Base-by-base conservation (phyloP, 2,888 invertebrate species). In the Rapana venosa region DNA sequence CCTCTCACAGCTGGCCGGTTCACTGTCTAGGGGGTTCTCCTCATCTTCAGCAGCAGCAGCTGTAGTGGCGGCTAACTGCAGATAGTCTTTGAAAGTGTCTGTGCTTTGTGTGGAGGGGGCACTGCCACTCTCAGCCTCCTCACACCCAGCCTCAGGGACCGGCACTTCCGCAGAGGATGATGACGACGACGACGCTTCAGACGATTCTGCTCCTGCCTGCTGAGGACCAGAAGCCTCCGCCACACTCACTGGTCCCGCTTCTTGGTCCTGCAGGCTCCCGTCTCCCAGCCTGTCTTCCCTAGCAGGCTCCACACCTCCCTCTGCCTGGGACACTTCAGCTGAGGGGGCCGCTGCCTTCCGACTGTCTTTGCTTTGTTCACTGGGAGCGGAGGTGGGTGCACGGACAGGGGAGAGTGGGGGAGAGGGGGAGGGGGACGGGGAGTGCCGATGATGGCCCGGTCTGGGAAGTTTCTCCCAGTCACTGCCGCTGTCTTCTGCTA, bases 391-490 rank as follows among this genome's bases (percentile, higher is more conserved):
- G 35, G 66, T 11, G 61, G 35, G 32, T 15, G 32, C 17, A 15
- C 32, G n/a, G 5, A 66, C 0, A 26, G 61, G 6, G 30, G 66
- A 20, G 26, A 32, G 20, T 15, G 74, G 22, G 11, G 81, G 36
- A 36, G 81, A 47, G 36, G 26, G 36, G 22, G 81, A 26, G 13
- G 22, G n/a, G 81, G 81, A n/a, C 0, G 8, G 81, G 81, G 81
- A 47, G 35, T 66, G 66, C 6, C 32, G 32, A 0, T 26, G 61
- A 8, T 61, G 58, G 22, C 66, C 70, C 13, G 91, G 91, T 85
- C 91, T 84, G n/a, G 92, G 90, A 61, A 92, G 81, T 81, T 90
- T 91, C 66, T 92, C 91, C 91, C 92, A 90, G 81, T 92, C 92
- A 86, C 91, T 90, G 66, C 91, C 89, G 47, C 90, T 87, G 35